A percentile compares a stretch with the other conserved stretches of the same genome.
phyloP scores from a whole-genome alignment of 2,113 vertebrate genomes.

The Cichladusa arquata region DNA sequence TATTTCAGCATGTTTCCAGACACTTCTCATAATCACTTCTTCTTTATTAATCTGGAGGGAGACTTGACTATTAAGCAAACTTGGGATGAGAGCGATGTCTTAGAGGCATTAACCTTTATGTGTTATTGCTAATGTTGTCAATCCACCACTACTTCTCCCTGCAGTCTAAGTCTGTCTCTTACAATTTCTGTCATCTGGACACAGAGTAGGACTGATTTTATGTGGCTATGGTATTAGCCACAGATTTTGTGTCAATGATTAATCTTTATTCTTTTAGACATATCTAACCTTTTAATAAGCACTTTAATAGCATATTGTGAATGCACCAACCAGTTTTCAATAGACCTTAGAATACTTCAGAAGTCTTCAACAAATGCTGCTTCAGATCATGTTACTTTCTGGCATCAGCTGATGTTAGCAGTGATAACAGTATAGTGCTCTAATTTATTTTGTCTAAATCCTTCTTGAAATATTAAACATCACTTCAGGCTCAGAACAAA shows the following conservation, averaged over 20 bases:
- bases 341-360: not conserved
- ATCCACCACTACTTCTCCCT: not conserved
- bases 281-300: not conserved
- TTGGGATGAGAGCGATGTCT: not conserved
- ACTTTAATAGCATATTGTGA: not conserved
- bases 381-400: not conserved
- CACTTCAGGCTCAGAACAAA: not conserved
- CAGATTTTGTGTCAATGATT: not conserved
- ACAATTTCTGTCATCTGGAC: not conserved
- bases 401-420: not conserved
- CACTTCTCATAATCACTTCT: not conserved
- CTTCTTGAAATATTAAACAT: constrained; percentile 36
- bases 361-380: not conserved
- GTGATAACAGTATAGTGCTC: not conserved
- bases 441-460: not conserved
- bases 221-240: not conserved
- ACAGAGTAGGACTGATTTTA: not conserved
- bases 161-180: not conserved
- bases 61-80: not conserved
- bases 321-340: not conserved
- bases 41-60: not conserved
- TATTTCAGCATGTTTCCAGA: not conserved
- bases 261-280: not conserved
- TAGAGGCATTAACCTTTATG: not conserved
- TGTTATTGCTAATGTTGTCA: not conserved